phyloP scores from a whole-genome alignment of 2,113 vertebrate species.

The Ictidomys tridecemlineatus region DNA sequence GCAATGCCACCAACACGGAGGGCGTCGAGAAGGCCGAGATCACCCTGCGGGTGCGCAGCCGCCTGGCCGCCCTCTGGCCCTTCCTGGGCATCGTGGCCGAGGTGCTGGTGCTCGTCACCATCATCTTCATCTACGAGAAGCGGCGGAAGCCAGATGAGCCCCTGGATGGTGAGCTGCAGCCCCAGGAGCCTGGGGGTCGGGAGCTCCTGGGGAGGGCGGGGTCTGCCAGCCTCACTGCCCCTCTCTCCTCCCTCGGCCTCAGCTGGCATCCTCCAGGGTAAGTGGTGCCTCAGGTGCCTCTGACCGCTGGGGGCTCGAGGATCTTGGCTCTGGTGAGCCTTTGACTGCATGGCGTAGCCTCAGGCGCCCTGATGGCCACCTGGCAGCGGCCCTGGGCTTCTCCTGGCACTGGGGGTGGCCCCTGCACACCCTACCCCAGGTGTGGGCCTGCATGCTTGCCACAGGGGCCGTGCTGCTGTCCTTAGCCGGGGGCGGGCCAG shows the following conservation, averaged over 20 bases:
- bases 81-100: constrained; percentile 98
- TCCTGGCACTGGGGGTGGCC: neutral
- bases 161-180: constrained; percentile 91
- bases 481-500: neutral
- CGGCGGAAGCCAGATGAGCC: constrained; percentile 96
- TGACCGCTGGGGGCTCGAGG: too few species aligned
- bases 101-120: constrained; percentile 95
- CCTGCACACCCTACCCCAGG: neutral
- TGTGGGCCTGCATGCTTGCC: neutral
- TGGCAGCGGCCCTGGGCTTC: too few species aligned
- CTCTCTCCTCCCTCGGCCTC: constrained; percentile 74
- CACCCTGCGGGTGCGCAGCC: constrained; percentile 93
- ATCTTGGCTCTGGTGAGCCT: neutral
- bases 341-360: neutral
- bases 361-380: too few species aligned
- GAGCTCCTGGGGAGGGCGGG: neutral
- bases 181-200: rapidly evolving
- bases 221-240: neutral
- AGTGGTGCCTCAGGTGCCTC: constrained; percentile 33
- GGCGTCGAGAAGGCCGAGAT: constrained; percentile 74
- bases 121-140: constrained; percentile 99
- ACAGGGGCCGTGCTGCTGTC: neutral
- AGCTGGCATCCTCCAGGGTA: constrained; percentile 56
- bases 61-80: constrained; percentile 96
- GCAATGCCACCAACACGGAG: constrained; percentile 82